phyloP scores from a whole-genome alignment of 2,888 invertebrate species.

The Acronicta leporina region DNA sequence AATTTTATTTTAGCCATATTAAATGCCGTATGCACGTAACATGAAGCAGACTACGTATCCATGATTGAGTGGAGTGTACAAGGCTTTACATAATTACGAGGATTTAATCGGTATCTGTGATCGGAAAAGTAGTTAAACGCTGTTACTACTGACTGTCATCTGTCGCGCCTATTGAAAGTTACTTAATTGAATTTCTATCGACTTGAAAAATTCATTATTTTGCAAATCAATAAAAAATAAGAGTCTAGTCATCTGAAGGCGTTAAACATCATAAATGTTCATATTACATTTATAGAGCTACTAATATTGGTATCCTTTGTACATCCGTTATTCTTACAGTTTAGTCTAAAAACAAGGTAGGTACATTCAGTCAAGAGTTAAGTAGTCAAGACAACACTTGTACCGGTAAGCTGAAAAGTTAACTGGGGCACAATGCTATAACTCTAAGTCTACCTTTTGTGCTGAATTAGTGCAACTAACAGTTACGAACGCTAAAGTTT shows the following conservation, averaged over 20 bases:
- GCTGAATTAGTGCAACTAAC: conserved; percentile 45
- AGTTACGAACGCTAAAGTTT: conserved; percentile 33
- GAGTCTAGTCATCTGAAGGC: not conserved
- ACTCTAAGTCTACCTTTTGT: conserved; percentile 41
- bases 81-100: conserved; percentile 13
- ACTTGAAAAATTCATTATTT: not conserved
- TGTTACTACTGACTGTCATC: conserved; percentile 13
- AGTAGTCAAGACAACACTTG: conserved; percentile 32
- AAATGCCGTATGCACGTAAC: too few species aligned
- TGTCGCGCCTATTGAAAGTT: conserved; percentile 5
- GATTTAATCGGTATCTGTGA: conserved; percentile 34
- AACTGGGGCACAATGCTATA: conserved; percentile 29
- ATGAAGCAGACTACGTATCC: too few species aligned
- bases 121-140: conserved; percentile 18
- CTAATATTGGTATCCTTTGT: not conserved
- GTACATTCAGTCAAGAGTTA: conserved; percentile 21
- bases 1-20: too few species aligned
- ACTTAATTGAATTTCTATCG: conserved; percentile 4
- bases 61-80: not conserved
- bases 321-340: not conserved
- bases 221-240: not conserved
- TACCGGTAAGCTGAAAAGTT: conserved; percentile 40
- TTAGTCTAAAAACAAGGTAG: conserved; percentile 33
- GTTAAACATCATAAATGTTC: too few species aligned
- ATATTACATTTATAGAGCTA: not conserved